Evolutionary conservation across 2,113 vertebrate genomes (phyloP).

Genomic region (Nesoenas mayeri): DNA sequence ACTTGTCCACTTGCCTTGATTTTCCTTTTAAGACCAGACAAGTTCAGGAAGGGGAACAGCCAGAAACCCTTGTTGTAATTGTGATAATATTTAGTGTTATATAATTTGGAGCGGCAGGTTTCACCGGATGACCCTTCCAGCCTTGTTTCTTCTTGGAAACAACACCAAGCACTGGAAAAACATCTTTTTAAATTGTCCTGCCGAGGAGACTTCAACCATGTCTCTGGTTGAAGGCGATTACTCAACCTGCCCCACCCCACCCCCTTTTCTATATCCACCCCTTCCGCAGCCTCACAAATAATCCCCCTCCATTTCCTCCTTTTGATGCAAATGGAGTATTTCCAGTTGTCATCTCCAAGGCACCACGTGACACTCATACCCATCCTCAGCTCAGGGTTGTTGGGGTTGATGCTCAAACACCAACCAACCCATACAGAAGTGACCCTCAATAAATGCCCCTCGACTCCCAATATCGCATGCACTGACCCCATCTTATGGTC

Average conservation of each 20-base stretch:
- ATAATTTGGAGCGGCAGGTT: not conserved
- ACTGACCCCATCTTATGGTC: not conserved
- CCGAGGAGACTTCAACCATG: not conserved
- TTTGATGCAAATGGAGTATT: not conserved
- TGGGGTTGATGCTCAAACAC: not conserved
- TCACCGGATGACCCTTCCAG: not conserved
- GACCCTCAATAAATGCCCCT: not conserved
- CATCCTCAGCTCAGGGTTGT: not conserved
- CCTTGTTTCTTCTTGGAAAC: not conserved
- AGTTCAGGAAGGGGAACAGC: not conserved
- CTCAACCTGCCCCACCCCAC: not conserved
- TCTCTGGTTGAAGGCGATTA: not conserved
- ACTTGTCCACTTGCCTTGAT: not conserved
- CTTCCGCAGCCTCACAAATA: not conserved
- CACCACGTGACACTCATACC: not conserved
- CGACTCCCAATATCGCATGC: rapidly evolving
- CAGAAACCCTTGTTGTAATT: not conserved
- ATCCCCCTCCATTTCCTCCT: not conserved
- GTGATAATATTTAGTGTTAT: not conserved
- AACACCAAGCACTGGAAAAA: not conserved
- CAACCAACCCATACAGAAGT: rapidly evolving
- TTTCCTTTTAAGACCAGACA: not conserved
- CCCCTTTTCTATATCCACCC: not conserved
- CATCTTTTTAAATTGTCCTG: not conserved
- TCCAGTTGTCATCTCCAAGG: not conserved